These are phyloP conservation scores for Rhaphigaster nebulosa DNA, from an alignment of 2,888 invertebrate genomes.

Conservation along the genomic window DNA sequence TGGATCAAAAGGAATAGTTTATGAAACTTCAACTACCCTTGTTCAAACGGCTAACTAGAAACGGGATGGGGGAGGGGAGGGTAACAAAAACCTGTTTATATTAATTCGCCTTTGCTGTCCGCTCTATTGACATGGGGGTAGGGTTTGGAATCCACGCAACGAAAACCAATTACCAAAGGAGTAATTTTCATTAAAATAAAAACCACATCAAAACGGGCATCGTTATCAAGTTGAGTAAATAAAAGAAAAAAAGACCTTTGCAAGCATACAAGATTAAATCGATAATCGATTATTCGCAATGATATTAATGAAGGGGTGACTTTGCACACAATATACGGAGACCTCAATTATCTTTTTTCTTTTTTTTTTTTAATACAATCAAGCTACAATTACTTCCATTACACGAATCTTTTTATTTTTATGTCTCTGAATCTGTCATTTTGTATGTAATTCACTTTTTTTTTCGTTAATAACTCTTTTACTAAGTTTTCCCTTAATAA, in stretches of 20 bases:
- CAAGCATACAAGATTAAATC: background rate
- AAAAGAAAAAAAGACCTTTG: background rate
- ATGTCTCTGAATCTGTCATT: too few relatives aligned
- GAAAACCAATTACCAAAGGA: background rate
- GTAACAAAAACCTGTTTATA: background rate
- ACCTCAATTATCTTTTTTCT: background rate
- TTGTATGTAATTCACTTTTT: too few relatives aligned
- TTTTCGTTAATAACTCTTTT: too few relatives aligned
- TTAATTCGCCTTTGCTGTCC: background rate
- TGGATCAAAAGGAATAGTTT: background rate
- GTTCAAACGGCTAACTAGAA: background rate
- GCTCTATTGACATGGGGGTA: background rate
- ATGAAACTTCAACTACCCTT: background rate
- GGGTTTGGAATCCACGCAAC: background rate
- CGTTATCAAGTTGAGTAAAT: background rate
- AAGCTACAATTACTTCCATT: too few relatives aligned
- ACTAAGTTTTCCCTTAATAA: too few relatives aligned
- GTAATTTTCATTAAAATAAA: background rate
- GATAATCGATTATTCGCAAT: background rate
- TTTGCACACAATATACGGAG: background rate
- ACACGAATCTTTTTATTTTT: too few relatives aligned
- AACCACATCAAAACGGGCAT: background rate
- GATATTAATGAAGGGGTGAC: background rate
- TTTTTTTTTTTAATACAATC: too few relatives aligned
- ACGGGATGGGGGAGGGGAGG: background rate